Evolutionary conservation across 2,113 vertebrate species (phyloP).

Genomic region (Emydura subglobosa): DNA sequence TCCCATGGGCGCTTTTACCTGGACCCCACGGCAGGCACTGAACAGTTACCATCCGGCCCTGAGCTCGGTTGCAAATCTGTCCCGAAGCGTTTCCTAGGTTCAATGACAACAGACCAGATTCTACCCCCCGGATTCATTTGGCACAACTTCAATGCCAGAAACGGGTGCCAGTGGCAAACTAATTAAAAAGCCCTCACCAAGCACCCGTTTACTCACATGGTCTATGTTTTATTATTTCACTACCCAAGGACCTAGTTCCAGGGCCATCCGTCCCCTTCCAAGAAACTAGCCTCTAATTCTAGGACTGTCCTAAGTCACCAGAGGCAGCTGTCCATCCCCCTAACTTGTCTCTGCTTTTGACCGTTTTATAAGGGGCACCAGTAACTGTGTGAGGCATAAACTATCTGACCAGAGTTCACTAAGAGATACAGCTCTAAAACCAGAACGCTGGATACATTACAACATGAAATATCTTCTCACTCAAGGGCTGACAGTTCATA

Average conservation of each 20-base stretch:
- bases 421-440: background rate
- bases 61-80: too few relatives aligned
- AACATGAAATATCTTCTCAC: constrained; percentile 16
- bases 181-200: background rate
- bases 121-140: too few relatives aligned
- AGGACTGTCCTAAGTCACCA: background rate
- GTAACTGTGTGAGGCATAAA: accelerated
- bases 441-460: constrained; percentile 5
- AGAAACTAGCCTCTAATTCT: background rate
- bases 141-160: too few relatives aligned
- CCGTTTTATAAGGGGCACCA: background rate
- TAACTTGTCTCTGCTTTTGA: background rate
- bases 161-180: background rate
- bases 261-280: background rate
- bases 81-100: too few relatives aligned
- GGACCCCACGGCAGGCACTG: too few relatives aligned
- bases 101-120: too few relatives aligned
- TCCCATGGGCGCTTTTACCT: too few relatives aligned
- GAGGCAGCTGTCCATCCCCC: background rate
- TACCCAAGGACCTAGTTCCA: background rate
- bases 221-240: background rate
- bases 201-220: background rate
- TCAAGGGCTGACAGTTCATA: constrained; percentile 42
- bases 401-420: background rate
- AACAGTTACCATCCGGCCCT: too few relatives aligned